Evolutionary conservation across 2,797 vertebrate genomes (phyloP), one percentile per base, ranked within the genome.

Genomic region (Sebastes vulpes): DNA sequence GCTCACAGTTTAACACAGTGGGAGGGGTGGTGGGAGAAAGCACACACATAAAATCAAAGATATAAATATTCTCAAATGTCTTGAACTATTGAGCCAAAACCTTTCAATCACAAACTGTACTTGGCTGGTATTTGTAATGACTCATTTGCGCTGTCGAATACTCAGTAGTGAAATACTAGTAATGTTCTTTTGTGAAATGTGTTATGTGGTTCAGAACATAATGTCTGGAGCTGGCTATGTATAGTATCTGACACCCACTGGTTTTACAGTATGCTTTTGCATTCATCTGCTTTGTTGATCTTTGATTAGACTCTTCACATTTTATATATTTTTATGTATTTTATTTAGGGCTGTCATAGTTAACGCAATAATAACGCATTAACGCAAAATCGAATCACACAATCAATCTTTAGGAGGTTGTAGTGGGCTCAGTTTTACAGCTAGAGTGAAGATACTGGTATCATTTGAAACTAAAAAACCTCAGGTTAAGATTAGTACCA

Each of bases 141-240:
- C 26, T 88, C 72, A 81, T 56, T 54, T 38, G 11, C 29, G 12
- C 58, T 52, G 61, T 79, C 69, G 73, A 57, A 81, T 75, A 67
- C 59, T 76, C 50, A 77, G 25, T 66, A 77, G 68, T 48, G 25
- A 72, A 72, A 65, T 54, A 75, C 8, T 65, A 26, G 20, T 26
- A 52, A 67, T 69, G 75, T 58, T 61, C 68, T 76, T 80, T 59
- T 6, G 23, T 75, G 11, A 78, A 72, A 82, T 57, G 31, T 66
- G 71, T 65, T 60, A 46, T 42, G 46, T 31, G 29, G n/a, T 56
- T 57, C 20, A 70, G 18, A 65, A 66, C 60, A 78, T 26, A 18
- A 31, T 56, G 14, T 69, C 48, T 77, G 54, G n/a, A 50, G 38
- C 59, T 31, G n/a, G 26, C 8, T 65, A 1, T 60, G 64, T 46